phyloP scores from a whole-genome alignment of 2,113 vertebrate genomes.

The Hippolais icterina region DNA sequence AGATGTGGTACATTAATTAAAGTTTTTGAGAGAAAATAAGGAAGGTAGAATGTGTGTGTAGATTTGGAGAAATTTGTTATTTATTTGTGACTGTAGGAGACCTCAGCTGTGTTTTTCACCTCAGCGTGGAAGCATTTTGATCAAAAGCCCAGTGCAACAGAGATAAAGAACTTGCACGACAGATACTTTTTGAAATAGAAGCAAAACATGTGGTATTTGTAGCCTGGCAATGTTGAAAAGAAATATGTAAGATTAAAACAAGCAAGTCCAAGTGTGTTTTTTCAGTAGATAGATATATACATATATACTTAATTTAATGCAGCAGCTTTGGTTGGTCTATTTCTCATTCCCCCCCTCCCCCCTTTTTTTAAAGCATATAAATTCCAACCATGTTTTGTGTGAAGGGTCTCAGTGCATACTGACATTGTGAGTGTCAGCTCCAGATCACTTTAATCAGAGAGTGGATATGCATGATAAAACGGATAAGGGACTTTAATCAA shows the following conservation, averaged over 20 bases:
- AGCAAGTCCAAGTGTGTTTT: neutral
- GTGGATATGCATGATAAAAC: slow-evolving; percentile 99
- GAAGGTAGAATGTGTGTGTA: neutral
- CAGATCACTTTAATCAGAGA: slow-evolving; percentile 99
- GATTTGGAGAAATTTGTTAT: neutral
- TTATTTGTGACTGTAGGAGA: neutral
- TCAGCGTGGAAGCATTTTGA: slow-evolving; percentile 20
- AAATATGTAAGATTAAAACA: slow-evolving; percentile 16
- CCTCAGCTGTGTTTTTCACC: neutral
- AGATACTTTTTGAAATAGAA: slow-evolving; percentile 39
- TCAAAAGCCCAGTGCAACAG: slow-evolving; percentile 24
- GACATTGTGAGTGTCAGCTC: slow-evolving; percentile 99
- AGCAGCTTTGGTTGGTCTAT: slow-evolving; percentile 26
- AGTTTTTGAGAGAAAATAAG: neutral
- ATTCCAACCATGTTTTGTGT: slow-evolving; percentile 90
- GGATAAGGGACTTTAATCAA: slow-evolving; percentile 99
- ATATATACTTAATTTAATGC: neutral
- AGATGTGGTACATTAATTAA: neutral
- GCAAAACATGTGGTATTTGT: slow-evolving; percentile 27
- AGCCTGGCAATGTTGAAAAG: slow-evolving; percentile 14
- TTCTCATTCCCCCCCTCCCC: neutral
- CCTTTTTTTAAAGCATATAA: slow-evolving; percentile 78
- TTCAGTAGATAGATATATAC: neutral
- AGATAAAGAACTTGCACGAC: neutral
- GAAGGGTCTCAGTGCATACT: slow-evolving; percentile 89